Percentiles rank a stretch among this genome's conserved stretches.
phyloP scores from a whole-genome alignment of 2,888 invertebrate species.

The Hydriomena furcata region DNA sequence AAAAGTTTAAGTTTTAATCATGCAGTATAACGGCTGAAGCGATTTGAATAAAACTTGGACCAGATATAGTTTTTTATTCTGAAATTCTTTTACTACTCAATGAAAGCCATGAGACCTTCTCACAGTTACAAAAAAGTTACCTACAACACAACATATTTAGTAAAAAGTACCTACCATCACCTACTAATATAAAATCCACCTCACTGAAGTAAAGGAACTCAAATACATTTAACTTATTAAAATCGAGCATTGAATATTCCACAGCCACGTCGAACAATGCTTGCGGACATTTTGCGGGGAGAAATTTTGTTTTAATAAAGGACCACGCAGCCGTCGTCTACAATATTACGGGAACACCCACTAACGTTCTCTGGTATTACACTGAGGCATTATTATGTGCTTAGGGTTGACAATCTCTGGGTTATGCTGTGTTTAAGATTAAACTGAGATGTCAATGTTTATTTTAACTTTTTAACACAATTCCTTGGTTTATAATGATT shows the following conservation, averaged over 20 bases:
- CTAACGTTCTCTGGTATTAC: conserved; percentile 79
- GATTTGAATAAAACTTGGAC: no score
- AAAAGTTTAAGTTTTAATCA: no score
- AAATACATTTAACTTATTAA: conserved; percentile 48
- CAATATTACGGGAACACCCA: conserved; percentile 76
- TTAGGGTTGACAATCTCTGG: conserved; percentile 73
- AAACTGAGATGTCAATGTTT: conserved; percentile 41
- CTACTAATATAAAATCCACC: conserved; percentile 11
- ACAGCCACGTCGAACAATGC: conserved; percentile 50
- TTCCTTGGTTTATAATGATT: no score
- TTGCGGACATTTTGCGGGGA: conserved; percentile 74
- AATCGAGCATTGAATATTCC: conserved; percentile 45
- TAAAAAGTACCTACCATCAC: no score
- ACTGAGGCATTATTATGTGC: conserved; percentile 75
- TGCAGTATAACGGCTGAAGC: no score
- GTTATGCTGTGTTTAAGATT: conserved; percentile 53
- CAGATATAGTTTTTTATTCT: no score
- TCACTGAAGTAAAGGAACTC: conserved; percentile 30
- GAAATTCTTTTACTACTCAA: no score
- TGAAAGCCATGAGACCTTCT: no score
- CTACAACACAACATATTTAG: not conserved
- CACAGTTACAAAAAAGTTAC: no score
- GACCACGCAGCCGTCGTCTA: conserved; percentile 74
- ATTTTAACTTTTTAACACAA: conserved; percentile 17
- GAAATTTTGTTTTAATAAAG: conserved; percentile 82